Percentiles rank a stretch among this genome's conserved stretches.
Evolutionary conservation across 2,113 vertebrate genomes (phyloP).

Genomic region (Otolemur garnettii): DNA sequence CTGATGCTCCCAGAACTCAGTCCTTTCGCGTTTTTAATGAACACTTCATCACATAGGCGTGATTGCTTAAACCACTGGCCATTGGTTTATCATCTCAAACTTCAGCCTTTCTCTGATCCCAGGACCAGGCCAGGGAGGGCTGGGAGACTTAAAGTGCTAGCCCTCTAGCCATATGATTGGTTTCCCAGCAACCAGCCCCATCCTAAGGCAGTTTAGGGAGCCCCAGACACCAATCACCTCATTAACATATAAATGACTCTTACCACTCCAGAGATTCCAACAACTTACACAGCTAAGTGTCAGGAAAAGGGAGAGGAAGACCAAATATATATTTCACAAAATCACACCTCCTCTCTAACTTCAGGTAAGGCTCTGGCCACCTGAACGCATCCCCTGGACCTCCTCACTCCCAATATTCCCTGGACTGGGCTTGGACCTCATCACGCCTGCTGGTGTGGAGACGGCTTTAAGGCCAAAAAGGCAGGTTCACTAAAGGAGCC

Average conservation of each 20-base stretch:
- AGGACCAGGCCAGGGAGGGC: no score
- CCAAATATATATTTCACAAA: neutral
- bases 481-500: neutral
- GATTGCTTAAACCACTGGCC: neutral
- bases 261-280: neutral
- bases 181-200: neutral
- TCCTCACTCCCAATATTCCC: rapidly evolving
- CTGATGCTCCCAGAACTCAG: neutral
- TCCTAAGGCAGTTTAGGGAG: neutral
- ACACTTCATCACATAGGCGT: neutral
- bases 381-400: neutral
- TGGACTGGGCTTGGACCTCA: neutral
- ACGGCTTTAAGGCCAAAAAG: neutral
- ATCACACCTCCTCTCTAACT: neutral
- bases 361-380: neutral
- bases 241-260: neutral
- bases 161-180: neutral
- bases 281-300: neutral
- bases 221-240: neutral
- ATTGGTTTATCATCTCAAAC: neutral
- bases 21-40: neutral
- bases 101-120: neutral
- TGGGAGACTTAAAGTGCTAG: neutral
- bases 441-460: no score
- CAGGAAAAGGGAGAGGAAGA: neutral